Evolutionary conservation across 2,113 vertebrate species (phyloP).

Genomic region (Apus apus): DNA sequence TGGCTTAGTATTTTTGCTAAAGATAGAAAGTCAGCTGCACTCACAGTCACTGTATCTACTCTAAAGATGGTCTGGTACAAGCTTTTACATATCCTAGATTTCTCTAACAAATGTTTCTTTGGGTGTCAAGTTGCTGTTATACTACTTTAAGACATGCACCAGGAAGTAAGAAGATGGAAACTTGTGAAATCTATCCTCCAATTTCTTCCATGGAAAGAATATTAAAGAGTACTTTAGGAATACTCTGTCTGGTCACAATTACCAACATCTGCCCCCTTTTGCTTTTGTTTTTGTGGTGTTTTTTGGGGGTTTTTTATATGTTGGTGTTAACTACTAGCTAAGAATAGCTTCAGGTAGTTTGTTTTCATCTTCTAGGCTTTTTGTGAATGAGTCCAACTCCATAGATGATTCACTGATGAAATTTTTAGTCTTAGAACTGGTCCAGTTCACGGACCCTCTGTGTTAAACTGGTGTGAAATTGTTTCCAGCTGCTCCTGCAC

Average conservation of each 20-base stretch:
- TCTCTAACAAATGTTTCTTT: conserved; percentile 2
- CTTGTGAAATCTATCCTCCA: neutral
- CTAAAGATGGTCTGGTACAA: conserved; percentile 11
- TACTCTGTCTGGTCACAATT: neutral
- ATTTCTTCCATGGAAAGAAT: conserved; percentile 13
- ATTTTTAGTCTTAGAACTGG: neutral
- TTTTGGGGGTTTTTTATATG: neutral
- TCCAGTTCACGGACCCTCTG: neutral
- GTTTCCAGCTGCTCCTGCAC: neutral
- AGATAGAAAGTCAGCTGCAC: conserved; percentile 47
- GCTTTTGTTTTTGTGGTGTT: neutral
- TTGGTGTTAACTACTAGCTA: neutral
- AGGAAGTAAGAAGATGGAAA: neutral
- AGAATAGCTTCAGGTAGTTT: neutral
- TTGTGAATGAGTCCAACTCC: neutral
- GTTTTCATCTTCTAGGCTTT: neutral
- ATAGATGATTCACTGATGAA: neutral
- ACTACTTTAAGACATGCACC: neutral
- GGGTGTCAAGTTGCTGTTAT: neutral
- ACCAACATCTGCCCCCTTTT: neutral
- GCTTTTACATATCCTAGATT: conserved; percentile 1
- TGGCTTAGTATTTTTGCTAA: conserved; percentile 62
- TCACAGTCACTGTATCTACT: neutral
- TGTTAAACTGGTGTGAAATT: neutral
- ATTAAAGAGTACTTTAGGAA: neutral